Evolutionary conservation across 2,113 vertebrate species (phyloP).

Genomic region (Ondatra zibethicus): DNA sequence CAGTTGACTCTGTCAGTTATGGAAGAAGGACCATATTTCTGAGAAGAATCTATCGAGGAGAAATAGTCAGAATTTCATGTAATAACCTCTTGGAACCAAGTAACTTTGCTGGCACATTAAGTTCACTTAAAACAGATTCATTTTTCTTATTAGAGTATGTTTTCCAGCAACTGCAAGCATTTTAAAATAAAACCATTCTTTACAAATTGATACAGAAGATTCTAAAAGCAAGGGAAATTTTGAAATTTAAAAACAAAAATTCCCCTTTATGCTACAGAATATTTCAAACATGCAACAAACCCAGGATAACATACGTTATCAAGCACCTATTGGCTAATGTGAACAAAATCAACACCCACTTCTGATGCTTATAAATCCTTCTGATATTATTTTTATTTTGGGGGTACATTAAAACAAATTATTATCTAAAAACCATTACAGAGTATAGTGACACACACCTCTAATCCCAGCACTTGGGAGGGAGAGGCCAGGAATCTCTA

Average conservation of each 20-base stretch:
- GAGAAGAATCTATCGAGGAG: not conserved
- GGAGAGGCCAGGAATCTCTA: not conserved
- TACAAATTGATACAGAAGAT: not conserved
- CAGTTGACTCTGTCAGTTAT: not conserved
- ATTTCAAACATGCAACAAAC: not conserved
- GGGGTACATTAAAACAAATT: not conserved
- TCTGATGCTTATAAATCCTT: not conserved
- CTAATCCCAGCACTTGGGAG: not conserved
- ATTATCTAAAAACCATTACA: not conserved
- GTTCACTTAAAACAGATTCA: not conserved
- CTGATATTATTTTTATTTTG: not conserved
- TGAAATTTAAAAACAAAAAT: not conserved
- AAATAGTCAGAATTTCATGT: not conserved
- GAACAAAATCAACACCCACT: not conserved
- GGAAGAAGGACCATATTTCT: not conserved
- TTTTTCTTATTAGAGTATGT: not conserved
- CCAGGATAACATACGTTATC: not conserved
- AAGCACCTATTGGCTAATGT: not conserved
- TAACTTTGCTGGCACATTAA: not conserved
- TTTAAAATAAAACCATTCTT: not conserved
- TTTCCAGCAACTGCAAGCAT: conserved; percentile 2
- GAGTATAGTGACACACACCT: not conserved
- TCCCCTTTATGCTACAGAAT: not conserved
- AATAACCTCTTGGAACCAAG: not conserved
- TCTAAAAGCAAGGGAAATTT: not conserved